A percentile compares a stretch with the other conserved stretches of the same genome.
These are phyloP conservation scores for Patella ulyssiponensis DNA, from an alignment of 2,888 invertebrate genomes.

Conservation along the genomic window DNA sequence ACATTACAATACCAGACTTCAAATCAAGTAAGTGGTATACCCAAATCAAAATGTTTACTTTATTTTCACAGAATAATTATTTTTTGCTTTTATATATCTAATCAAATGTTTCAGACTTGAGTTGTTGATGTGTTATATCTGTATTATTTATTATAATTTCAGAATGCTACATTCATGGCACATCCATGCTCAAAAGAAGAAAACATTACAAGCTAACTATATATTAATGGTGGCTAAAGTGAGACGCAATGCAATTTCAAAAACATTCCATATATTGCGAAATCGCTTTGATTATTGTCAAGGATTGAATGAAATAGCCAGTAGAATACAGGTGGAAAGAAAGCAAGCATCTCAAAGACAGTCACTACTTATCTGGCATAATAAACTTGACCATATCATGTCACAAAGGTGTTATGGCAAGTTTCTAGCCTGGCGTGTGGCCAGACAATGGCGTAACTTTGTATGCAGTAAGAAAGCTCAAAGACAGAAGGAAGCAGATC, in stretches of 20 bases:
- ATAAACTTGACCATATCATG: constrained; percentile 46
- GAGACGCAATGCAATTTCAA: constrained; percentile 39
- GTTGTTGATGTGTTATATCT: neutral
- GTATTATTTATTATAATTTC: constrained; percentile 20
- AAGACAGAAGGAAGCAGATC: constrained; percentile 43
- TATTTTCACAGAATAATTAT: too few species aligned
- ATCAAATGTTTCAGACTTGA: neutral
- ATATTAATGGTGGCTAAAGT: constrained; percentile 39
- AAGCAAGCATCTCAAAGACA: constrained; percentile 37
- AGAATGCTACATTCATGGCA: constrained; percentile 58
- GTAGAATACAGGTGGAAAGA: constrained; percentile 43
- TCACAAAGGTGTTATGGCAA: constrained; percentile 53
- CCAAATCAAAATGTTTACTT: neutral
- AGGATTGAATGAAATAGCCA: constrained; percentile 47
- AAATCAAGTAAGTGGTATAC: constrained; percentile 46
- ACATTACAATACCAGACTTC: constrained; percentile 54
- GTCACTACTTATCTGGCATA: constrained; percentile 49
- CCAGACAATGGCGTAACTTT: constrained; percentile 49
- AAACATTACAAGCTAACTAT: constrained; percentile 46
- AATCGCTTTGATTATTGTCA: constrained; percentile 54
- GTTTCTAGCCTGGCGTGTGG: constrained; percentile 49
- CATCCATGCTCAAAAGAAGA: constrained; percentile 43
- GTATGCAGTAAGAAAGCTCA: constrained; percentile 43
- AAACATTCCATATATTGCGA: constrained; percentile 47
- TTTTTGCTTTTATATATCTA: too few species aligned